Percentiles rank a stretch among this genome's conserved stretches.
Evolutionary conservation across 30 jellyfish, hydroid and myxozoan species (phyloP).

Genomic region (Pseudorhiza aurosa): DNA sequence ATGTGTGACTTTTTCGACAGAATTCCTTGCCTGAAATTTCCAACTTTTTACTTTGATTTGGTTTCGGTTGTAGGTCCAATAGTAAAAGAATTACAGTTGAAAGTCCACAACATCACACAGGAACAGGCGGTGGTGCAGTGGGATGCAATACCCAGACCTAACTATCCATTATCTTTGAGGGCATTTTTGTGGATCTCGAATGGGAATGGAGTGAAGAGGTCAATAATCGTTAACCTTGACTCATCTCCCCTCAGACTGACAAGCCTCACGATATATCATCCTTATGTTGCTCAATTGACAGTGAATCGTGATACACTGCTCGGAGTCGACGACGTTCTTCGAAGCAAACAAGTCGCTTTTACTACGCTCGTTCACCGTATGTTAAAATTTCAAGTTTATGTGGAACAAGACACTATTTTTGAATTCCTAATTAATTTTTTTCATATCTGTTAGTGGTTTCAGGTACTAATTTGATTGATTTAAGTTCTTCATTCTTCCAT

Average conservation of each 20-base stretch:
- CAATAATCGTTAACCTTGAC: neutral
- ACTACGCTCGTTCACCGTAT: slow-evolving; percentile 30
- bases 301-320: slow-evolving; percentile 9
- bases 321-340: slow-evolving; percentile 9
- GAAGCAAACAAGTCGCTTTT: slow-evolving; percentile 36
- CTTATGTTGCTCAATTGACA: neutral
- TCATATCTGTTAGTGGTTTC: neutral
- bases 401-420: no score
- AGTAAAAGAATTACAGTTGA: neutral
- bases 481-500: neutral
- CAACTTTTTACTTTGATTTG: neutral
- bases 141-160: neutral
- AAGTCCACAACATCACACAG: slow-evolving; percentile 9
- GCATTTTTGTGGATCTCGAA: neutral
- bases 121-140: neutral
- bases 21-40: no score
- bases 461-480: neutral
- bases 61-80: neutral
- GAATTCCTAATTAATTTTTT: no score
- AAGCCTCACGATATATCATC: neutral
- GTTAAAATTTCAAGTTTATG: no score
- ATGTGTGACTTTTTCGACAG: no score
- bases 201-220: neutral
- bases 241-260: neutral
- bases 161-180: neutral